These are phyloP conservation scores for Oophaga pumilio DNA, from an alignment of 2,113 vertebrate genomes.

Conservation along the genomic window DNA sequence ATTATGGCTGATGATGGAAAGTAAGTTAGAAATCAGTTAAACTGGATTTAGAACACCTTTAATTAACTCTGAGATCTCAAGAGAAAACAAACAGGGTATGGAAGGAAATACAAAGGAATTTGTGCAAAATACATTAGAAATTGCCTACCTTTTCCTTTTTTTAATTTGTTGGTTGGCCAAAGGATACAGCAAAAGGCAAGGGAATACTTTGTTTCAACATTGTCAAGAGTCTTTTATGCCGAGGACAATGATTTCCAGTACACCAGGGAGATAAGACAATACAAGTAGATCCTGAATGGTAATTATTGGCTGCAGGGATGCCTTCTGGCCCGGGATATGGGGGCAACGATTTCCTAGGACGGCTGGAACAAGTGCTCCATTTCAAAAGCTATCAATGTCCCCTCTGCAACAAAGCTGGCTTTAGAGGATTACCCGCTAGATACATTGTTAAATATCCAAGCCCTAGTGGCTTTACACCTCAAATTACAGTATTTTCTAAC, in stretches of 20 bases:
- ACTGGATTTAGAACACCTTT: background rate
- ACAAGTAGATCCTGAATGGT: background rate
- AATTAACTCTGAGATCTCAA: background rate
- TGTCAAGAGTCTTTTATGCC: slow-evolving; percentile 17
- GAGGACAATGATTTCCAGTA: slow-evolving; percentile 29
- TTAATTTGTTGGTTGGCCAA: slow-evolving; percentile 24
- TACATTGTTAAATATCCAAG: background rate
- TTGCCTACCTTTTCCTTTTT: slow-evolving; percentile 12
- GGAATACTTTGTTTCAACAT: slow-evolving; percentile 13
- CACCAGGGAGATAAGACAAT: slow-evolving; percentile 35
- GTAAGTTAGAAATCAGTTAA: background rate
- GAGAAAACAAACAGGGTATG: background rate
- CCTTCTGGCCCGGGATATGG: slow-evolving; percentile 23
- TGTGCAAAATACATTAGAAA: background rate
- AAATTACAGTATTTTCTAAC: background rate
- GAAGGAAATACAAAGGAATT: slow-evolving; percentile 19
- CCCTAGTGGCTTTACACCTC: background rate
- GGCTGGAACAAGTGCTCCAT: background rate
- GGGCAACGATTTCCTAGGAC: background rate
- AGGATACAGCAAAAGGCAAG: background rate
- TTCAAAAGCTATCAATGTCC: slow-evolving; percentile 19
- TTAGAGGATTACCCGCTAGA: slow-evolving; percentile 36
- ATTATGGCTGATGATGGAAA: background rate
- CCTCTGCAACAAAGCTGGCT: background rate
- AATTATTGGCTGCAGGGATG: slow-evolving; percentile 27